A percentile compares a stretch with the other conserved stretches of the same genome.
These are phyloP conservation scores for Megaceryle maxima DNA, from an alignment of 2,113 vertebrate genomes.

Conservation along the genomic window DNA sequence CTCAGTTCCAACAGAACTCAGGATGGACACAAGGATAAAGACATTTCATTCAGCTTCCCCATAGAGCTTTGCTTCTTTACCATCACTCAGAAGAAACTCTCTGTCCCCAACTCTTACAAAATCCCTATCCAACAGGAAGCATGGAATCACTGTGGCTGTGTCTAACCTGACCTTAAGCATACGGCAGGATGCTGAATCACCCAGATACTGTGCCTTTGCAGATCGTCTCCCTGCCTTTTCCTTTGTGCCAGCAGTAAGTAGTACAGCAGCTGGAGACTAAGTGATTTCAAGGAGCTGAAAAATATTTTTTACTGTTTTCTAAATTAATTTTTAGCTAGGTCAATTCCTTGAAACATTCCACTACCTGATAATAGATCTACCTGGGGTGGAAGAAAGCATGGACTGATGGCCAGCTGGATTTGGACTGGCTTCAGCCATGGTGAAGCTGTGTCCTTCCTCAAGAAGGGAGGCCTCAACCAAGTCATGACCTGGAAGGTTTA, in stretches of 20 bases:
- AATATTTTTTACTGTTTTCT: not conserved
- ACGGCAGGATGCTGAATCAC: not conserved
- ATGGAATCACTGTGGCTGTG: not conserved
- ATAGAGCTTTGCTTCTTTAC: not conserved
- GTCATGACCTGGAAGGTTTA: not conserved
- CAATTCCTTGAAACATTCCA: not conserved
- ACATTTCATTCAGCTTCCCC: not conserved
- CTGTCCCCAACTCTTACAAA: not conserved
- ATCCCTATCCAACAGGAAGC: not conserved
- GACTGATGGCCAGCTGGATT: not conserved
- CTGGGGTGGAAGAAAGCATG: rapidly evolving
- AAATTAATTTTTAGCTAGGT: not conserved
- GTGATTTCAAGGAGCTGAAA: not conserved
- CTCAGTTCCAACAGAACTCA: not conserved
- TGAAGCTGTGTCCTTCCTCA: not conserved
- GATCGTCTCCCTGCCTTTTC: not conserved
- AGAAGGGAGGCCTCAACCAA: not conserved
- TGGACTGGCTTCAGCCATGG: not conserved
- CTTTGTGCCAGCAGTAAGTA: not conserved
- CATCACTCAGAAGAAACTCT: not conserved
- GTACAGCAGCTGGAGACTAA: not conserved
- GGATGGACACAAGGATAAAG: not conserved
- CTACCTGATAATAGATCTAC: not conserved
- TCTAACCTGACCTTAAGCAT: not conserved
- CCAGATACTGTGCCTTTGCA: not conserved